Evolutionary conservation across 2,797 vertebrate species (phyloP).

Genomic region (Microtus agrestis): DNA sequence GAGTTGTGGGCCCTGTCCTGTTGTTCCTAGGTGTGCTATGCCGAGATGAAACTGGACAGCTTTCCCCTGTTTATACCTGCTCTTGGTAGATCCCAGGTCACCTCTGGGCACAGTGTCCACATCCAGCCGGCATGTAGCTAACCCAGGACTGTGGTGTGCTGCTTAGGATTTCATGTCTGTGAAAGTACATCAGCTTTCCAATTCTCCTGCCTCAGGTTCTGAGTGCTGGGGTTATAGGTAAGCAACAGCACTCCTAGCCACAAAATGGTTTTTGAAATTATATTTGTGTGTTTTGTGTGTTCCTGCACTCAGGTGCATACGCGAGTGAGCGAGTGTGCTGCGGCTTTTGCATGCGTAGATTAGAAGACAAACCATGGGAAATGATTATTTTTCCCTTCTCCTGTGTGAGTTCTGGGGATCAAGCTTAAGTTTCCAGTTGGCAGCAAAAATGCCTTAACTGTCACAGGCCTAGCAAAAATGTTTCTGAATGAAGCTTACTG

Average conservation of each 20-base stretch:
- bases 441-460: neutral
- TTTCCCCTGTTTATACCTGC: neutral
- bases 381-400: neutral
- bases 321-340: neutral
- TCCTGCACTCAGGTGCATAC: neutral
- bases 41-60: neutral
- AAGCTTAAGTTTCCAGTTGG: neutral
- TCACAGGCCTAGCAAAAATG: neutral
- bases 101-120: neutral
- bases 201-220: neutral
- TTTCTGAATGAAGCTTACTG: neutral
- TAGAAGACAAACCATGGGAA: neutral
- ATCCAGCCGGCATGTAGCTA: neutral
- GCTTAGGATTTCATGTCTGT: neutral
- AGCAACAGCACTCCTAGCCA: too few species aligned
- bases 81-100: neutral
- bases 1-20: neutral
- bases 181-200: neutral
- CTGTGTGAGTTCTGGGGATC: neutral
- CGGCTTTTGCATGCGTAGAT: neutral
- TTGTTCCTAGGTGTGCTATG: too few species aligned
- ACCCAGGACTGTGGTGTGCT: neutral
- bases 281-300: neutral
- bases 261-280: conserved; percentile 1
- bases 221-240: neutral